Evolutionary conservation across 1,140 invertebrate species (phyloP).

Genomic region (Bombus confusus): DNA sequence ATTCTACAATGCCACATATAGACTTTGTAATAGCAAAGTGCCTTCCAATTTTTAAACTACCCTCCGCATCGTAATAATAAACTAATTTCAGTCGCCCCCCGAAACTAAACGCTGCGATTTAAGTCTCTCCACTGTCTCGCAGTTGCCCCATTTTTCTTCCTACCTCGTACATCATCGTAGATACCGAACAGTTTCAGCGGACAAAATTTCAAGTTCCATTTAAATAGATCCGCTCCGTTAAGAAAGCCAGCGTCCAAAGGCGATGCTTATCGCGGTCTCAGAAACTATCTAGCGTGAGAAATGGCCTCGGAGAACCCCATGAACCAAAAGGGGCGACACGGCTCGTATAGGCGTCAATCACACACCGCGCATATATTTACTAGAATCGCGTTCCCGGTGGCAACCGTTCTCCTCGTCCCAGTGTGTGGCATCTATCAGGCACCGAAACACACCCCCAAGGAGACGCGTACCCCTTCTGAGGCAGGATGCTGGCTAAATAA

Average conservation of each 20-base stretch:
- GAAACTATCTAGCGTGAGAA: constrained; percentile 25
- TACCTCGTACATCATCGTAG: not conserved
- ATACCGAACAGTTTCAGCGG: not conserved
- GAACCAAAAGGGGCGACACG: constrained; percentile 59
- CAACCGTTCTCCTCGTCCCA: constrained; percentile 55
- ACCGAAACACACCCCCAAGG: constrained; percentile 65
- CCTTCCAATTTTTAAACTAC: constrained; percentile 64
- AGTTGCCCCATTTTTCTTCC: not conserved
- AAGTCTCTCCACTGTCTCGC: not conserved
- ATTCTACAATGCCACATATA: constrained; percentile 58
- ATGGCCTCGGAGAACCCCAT: constrained; percentile 39
- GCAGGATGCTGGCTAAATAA: constrained; percentile 81
- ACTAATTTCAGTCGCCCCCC: constrained; percentile 37
- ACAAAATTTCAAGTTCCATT: not conserved
- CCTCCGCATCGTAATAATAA: constrained; percentile 53
- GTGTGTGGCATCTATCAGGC: constrained; percentile 63
- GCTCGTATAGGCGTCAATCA: constrained; percentile 82
- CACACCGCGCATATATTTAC: constrained; percentile 75
- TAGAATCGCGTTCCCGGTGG: constrained; percentile 45
- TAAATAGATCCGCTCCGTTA: not conserved
- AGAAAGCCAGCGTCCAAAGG: not conserved
- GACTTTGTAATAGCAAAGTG: constrained; percentile 62
- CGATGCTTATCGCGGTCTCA: constrained; percentile 16
- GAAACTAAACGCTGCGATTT: not conserved
- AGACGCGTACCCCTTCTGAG: constrained; percentile 65